A percentile compares a stretch with the other conserved stretches of the same genome.
Evolutionary conservation across 2,113 vertebrate genomes (phyloP).

Genomic region (Anoura caudifer): DNA sequence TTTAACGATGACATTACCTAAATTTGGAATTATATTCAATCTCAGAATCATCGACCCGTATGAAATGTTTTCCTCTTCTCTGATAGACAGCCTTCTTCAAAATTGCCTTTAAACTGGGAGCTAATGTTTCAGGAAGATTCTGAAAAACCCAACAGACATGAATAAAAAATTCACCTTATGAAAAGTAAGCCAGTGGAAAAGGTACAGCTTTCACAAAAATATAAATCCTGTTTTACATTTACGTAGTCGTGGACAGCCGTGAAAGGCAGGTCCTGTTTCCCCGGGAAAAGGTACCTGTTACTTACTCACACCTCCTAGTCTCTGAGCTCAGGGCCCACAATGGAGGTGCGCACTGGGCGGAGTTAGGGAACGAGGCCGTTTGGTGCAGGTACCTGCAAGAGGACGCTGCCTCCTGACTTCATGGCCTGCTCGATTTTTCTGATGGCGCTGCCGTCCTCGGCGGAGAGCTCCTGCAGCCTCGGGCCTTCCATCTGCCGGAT

Average conservation of each 20-base stretch:
- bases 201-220: background rate
- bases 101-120: slow-evolving; percentile 73
- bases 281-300: background rate
- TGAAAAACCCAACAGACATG: slow-evolving; percentile 37
- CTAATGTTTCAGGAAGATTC: slow-evolving; percentile 75
- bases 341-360: background rate
- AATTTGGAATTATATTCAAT: slow-evolving; percentile 78
- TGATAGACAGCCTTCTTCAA: slow-evolving; percentile 73
- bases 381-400: slow-evolving; percentile 72
- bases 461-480: slow-evolving; percentile 59
- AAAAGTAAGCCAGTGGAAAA: background rate
- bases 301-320: background rate
- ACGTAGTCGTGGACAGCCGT: background rate
- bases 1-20: slow-evolving; percentile 70
- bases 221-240: background rate
- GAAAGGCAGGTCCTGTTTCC: background rate
- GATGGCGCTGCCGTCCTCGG: slow-evolving; percentile 60
- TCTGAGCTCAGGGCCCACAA: background rate
- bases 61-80: slow-evolving; percentile 69
- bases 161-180: background rate
- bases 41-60: slow-evolving; percentile 73
- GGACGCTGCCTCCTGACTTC: slow-evolving; percentile 67
- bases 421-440: slow-evolving; percentile 68
- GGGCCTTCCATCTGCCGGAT: slow-evolving; percentile 74
- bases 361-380: too few relatives aligned